Base-by-base conservation (phyloP, 2,113 vertebrate genomes). In the Apaloderma vittatum region DNA sequence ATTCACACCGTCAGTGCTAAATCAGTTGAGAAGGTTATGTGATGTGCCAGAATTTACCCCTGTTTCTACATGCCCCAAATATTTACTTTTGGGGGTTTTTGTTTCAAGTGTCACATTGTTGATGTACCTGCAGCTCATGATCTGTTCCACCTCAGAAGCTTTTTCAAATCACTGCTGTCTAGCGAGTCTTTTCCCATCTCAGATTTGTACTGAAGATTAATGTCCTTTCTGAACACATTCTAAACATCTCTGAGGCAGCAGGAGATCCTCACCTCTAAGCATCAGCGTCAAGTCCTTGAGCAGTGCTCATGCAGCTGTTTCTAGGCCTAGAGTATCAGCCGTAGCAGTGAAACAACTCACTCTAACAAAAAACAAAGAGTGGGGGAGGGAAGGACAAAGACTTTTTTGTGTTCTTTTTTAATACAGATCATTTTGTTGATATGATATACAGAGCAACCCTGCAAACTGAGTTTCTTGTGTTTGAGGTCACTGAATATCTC, bases 351-450 rank as follows among this genome's bases (percentile, higher is more conserved):
- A 93, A 77, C 54, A 77, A 58, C 54, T 57, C 70, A 45, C 62
- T 23, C 54, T 65, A 86, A 91, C 79, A 92, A 90, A 83, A 86
- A 90, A 83, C 93, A 96, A 90, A 90, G 93, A 46, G 67, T 49
- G 74, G 75, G 49, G 82, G 78, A 87, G 75, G 90, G 74, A 79
- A 93, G 49, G 75, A 94, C 93, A 95, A 92, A 93, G 95, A 45
- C 0, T 3, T 4, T 55, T 43, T 86, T 88, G 85, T 95, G 49
- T 34, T 79, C 27, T 52, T 88, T 84, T 90, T 90, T 51, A 83
- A 80, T 73, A 62, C 46, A 79, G 74, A 90, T 95, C 19, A 90
- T 93, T 92, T 85, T 79, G 62, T 73, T 88, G 82, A 78, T 93
- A 45, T 76, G 90, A 87, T 94, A 80, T 94, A 71, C 51, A 91